Base-by-base conservation (phyloP, 2,888 invertebrate genomes). In the Drosophila kanekoi region DNA sequence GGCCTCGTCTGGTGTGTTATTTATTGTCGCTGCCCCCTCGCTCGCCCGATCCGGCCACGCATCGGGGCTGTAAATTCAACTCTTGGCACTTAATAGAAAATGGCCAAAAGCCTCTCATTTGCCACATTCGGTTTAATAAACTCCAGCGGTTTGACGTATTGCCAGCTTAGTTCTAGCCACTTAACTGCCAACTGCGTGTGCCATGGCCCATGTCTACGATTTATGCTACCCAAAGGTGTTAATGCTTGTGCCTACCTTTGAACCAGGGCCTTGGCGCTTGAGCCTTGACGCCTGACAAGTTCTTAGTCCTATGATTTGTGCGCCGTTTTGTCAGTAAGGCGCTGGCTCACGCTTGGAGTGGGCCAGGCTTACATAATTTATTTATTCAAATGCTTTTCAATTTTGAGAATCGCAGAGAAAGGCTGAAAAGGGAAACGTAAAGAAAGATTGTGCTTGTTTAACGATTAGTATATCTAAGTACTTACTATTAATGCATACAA, bases 141-240 rank as follows among this genome's bases (percentile, higher is more conserved):
- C 79, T 72, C 68, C 48, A 68, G 58, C 71, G 68, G 70, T 77
- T 83, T 83, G 83, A 83, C 87, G 81, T 77, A 83, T 83, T 81
- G 87, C 87, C 72, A 60, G 81, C 81, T 83, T 81, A 74, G 84
- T 87, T 81, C 81, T 79, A 84, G 84, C 87, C 87, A 87, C 84
- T 82, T 82, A 83, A 81, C 83, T 82, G 86, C 83, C 79, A 64
- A 52, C 68, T 52, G 53, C 20, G 38, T 44, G 41, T 48, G 45
- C 61, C 47, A 54, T 32, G 62, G 49, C 45, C 54, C 41, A 28
- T 44, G 35, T 43, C 71, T 51, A 64, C 72, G 66, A 75, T 75
- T 75, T 76, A 76, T 75, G 76, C 66, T 48, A 43, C 58, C 74
- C 66, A 49, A 70, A 74, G 73, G 75, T 74, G 75, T 65, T 74